Conservation (phyloP, 2,888 invertebrate genomes). For the Acrobasis repandana region DNA sequence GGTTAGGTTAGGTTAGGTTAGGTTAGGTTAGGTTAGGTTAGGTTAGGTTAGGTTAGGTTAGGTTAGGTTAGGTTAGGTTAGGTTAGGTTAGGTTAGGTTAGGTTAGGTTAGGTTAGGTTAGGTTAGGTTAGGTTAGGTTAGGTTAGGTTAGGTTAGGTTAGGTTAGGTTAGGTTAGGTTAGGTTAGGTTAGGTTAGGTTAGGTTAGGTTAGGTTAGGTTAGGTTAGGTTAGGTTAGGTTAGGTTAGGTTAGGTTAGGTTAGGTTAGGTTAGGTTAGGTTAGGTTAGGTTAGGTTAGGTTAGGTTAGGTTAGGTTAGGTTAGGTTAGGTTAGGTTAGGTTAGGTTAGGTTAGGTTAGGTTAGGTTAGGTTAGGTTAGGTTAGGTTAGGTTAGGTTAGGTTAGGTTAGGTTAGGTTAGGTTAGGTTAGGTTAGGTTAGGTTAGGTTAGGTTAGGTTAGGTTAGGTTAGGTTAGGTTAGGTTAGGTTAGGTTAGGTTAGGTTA, state of each 20-base stretch:
- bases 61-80: conserved; percentile 18
- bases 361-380: conserved; percentile 24
- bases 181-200: conserved; percentile 18
- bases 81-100: conserved; percentile 18
- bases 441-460: conserved; percentile 28
- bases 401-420: conserved; percentile 19
- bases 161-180: conserved; percentile 18
- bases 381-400: conserved; percentile 24
- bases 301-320: conserved; percentile 26
- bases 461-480: conserved; percentile 26
- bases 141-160: conserved; percentile 18
- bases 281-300: conserved; percentile 29
- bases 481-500: conserved; percentile 26
- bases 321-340: conserved; percentile 29
- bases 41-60: conserved; percentile 18
- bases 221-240: conserved; percentile 15
- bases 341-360: conserved; percentile 26
- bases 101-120: conserved; percentile 18
- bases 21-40: conserved; percentile 18
- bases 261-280: conserved; percentile 30
- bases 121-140: conserved; percentile 18
- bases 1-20: conserved; percentile 18
- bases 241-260: conserved; percentile 15
- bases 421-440: conserved; percentile 24
- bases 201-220: conserved; percentile 18